Evolutionary conservation across 2,113 vertebrate species (phyloP).

Genomic region (Glaucidium brasilianum): DNA sequence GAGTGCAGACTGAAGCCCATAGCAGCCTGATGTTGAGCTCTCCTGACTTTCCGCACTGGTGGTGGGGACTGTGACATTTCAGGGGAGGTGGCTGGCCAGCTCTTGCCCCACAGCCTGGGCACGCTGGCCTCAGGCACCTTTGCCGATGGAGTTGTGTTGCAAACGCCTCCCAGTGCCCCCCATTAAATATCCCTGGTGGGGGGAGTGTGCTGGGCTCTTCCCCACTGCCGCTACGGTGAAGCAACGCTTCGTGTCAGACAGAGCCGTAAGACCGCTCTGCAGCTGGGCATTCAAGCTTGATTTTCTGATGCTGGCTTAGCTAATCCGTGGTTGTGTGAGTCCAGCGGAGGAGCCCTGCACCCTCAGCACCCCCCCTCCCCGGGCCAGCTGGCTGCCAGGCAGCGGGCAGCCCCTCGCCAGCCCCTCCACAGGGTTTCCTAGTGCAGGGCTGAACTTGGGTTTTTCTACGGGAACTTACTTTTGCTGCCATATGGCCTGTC

Average conservation of each 20-base stretch:
- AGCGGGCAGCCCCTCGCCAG: background rate
- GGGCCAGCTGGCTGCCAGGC: background rate
- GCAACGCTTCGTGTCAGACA: fast-evolving
- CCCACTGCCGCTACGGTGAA: fast-evolving
- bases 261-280: background rate
- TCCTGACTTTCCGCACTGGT: background rate
- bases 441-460: fast-evolving
- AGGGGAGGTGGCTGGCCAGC: no score
- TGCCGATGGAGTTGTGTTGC: background rate
- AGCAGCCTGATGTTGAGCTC: background rate
- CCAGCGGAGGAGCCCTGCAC: background rate
- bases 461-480: background rate
- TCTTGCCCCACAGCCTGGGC: background rate
- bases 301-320: background rate
- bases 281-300: background rate
- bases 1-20: background rate
- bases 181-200: background rate
- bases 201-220: no score
- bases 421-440: background rate
- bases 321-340: background rate
- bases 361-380: background rate
- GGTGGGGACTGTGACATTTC: no score
- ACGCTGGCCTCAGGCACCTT: background rate
- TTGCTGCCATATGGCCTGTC: background rate
- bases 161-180: background rate